Base-by-base conservation (phyloP, 2,113 vertebrate species). In the Megaleporinus macrocephalus region DNA sequence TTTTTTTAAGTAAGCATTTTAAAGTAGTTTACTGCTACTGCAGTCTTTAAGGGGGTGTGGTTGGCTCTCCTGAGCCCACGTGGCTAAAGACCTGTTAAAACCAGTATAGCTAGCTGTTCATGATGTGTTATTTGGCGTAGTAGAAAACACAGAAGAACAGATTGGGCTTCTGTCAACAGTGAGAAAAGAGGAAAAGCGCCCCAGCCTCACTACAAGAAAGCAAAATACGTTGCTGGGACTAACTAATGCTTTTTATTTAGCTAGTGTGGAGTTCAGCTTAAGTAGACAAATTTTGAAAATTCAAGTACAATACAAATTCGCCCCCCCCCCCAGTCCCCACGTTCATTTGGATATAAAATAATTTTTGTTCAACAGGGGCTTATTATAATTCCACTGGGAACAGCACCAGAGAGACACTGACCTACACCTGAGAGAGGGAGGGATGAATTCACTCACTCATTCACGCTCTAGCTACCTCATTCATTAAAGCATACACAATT, bases 361-460 rank as follows among this genome's bases (percentile, higher is more conserved):
- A 84, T 87, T 89, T 91, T 90, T 84, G 90, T 87, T 89, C 91
- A 88, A 87, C 89, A 91, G 91, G 92, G 49, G 84, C 68, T 13
- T 36, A 88, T 85, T 92, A 89, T 89, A 87, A 91, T 91, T 90
- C 91, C 89, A 92, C 85, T 66, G 80, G 85, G 76, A 92, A 91
- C 88, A 94, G 93, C 93, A 93, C 93, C 92, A 82, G 85, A 87
- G 87, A 91, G 88, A 91, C 85, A 91, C 87, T 88, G 89, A 93
- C 92, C 92, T 51, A 91, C 89, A 88, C 92, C 93, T 91, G 91
- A 91, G 89, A 90, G 88, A 89, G 90, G 89, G 90, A 91, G 86
- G 85, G 79, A 41, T 63, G 51, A 22, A 74, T 66, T 62, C 63
- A 26, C 7, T 33, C 55, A 33, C 66, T 15, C 65, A 49, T 29